Percentiles rank a stretch among this genome's conserved stretches.
These are phyloP conservation scores for Vandiemenella viatica DNA, from an alignment of 2,888 invertebrate species.

Conservation along the genomic window DNA sequence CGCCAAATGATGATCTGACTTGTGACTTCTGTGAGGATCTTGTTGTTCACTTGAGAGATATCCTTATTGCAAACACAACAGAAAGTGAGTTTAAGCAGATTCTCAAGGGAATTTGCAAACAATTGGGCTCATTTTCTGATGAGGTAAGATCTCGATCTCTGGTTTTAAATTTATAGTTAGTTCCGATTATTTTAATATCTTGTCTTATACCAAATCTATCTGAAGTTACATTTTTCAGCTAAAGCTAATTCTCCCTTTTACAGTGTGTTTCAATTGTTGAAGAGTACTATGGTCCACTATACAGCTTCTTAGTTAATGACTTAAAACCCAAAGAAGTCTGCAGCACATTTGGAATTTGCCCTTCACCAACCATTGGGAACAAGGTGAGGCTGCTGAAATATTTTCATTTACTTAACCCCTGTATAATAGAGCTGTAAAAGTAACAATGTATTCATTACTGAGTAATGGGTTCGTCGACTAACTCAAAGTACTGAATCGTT, in stretches of 20 bases:
- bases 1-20: slow-evolving; percentile 43
- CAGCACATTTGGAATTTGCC: slow-evolving; percentile 52
- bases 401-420: too few species aligned
- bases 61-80: slow-evolving; percentile 72
- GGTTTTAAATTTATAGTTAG: too few species aligned
- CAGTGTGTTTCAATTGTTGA: slow-evolving; percentile 58
- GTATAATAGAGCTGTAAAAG: too few species aligned
- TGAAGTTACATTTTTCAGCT: too few species aligned
- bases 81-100: slow-evolving; percentile 65
- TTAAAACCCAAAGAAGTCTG: slow-evolving; percentile 58
- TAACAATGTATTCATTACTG: too few species aligned
- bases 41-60: slow-evolving; percentile 60
- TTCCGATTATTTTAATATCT: too few species aligned
- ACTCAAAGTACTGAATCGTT: too few species aligned
- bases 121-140: slow-evolving; percentile 52
- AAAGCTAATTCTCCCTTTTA: slow-evolving; percentile 12
- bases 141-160: too few species aligned
- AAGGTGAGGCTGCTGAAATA: slow-evolving; percentile 15
- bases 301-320: slow-evolving; percentile 49
- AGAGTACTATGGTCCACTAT: slow-evolving; percentile 60
- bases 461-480: too few species aligned
- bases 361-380: slow-evolving; percentile 23
- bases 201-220: too few species aligned
- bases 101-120: slow-evolving; percentile 52
- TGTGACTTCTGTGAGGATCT: slow-evolving; percentile 78